Base-by-base conservation (phyloP, 2,888 invertebrate species). In the Latheticus oryzae region DNA sequence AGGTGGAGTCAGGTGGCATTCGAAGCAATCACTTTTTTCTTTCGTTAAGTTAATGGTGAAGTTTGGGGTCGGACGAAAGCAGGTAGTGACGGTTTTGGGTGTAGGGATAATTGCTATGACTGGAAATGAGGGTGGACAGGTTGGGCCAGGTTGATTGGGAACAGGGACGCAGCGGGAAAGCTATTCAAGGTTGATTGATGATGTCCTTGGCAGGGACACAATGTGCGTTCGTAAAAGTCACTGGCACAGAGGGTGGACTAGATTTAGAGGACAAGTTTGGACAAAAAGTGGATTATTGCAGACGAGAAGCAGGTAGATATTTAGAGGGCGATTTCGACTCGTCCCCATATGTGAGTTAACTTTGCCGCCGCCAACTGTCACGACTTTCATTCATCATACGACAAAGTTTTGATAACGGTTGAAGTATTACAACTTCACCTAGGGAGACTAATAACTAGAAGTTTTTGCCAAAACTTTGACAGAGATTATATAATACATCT, bases 331-430 rank as follows among this genome's bases (percentile, higher is more conserved):
- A n/a, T n/a, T n/a, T n/a, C n/a, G n/a, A n/a, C n/a, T n/a, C n/a
- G n/a, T n/a, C n/a, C n/a, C n/a, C n/a, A n/a, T n/a, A n/a, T n/a
- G n/a, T n/a, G n/a, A n/a, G n/a, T n/a, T n/a, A n/a, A n/a, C n/a
- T n/a, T n/a, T n/a, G n/a, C 42, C 61, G 61, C 64, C 66, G 64
- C 62, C 67, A 67, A 64, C 70, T 72, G 73, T 70, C 73, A 71
- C 65, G 59, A 43, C 63, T 63, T 72, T 70, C 73, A 73, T 73
- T 72, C 71, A 73, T 73, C 72, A 71, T 62, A 65, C 67, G 74
- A 74, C 73, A 73, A 74, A 75, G 72, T 75, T 73, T 72, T 73
- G 73, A 74, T 74, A 74, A 74, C 72, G 73, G 72, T 74, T 73
- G 73, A 74, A 74, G 73, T 74, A 74, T 74, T 73, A 72, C 72